Evolutionary conservation across 2,888 invertebrate genomes (phyloP).

Genomic region (Heliconius charithonia): DNA sequence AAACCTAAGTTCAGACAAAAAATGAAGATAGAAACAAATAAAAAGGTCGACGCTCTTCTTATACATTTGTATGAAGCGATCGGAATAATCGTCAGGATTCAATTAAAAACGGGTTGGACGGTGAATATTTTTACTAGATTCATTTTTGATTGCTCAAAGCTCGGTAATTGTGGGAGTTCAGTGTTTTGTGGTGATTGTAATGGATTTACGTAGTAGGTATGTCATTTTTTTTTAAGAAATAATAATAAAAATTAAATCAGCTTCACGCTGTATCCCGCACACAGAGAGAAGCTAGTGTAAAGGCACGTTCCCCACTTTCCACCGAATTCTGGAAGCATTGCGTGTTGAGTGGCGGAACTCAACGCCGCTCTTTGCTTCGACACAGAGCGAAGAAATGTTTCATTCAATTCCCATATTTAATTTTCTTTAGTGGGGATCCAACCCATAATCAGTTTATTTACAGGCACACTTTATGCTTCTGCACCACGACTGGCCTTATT

Average conservation of each 20-base stretch:
- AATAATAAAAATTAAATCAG: background rate
- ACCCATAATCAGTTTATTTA: no score
- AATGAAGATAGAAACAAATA: constrained; percentile 29
- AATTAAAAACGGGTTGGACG: constrained; percentile 49
- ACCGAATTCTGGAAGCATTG: background rate
- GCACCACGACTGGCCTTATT: no score
- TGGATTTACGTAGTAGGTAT: background rate
- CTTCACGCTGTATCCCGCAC: background rate
- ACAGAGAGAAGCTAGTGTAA: background rate
- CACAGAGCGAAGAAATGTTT: no score
- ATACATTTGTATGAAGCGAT: constrained; percentile 50
- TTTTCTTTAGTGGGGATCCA: no score
- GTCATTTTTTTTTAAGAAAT: background rate
- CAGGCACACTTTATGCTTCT: no score
- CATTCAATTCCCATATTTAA: no score
- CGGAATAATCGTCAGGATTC: constrained; percentile 51
- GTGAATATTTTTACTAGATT: constrained; percentile 32
- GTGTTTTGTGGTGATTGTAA: constrained; percentile 5
- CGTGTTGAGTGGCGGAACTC: background rate
- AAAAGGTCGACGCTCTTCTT: constrained; percentile 44
- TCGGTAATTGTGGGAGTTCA: constrained; percentile 14
- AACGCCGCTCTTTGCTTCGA: no score
- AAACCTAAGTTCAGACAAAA: constrained; percentile 32
- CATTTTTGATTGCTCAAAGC: constrained; percentile 26
- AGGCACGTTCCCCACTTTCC: background rate